Base-by-base conservation (phyloP, 2,113 vertebrate genomes). In the Ammodramus savannarum region DNA sequence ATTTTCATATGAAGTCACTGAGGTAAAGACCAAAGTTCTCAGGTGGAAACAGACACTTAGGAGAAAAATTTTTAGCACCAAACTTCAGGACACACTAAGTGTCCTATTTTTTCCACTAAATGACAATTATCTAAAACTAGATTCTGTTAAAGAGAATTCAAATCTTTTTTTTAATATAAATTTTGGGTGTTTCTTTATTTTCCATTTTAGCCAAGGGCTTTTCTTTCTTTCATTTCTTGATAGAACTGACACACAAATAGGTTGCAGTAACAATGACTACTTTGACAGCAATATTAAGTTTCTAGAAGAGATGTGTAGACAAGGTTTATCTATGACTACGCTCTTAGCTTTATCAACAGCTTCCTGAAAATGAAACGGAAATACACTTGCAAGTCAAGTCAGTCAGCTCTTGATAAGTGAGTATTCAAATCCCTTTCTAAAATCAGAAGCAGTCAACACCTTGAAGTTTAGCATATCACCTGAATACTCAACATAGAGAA, bases 281-380 rank as follows among this genome's bases (percentile, higher is more conserved):
- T 85, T 7, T 88, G 76, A 86, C 72, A 95, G 52, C 25, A 89
- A 34, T 34, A 74, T 75, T 78, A 86, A 51, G 51, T 81, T 89
- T 81, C 80, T 59, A 67, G 32, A 69, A 74, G 68, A 95, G 73
- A 86, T 16, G 4, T 59, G 84, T 10, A 91, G 91, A 95, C 92
- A 84, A 78, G 68, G 76, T 89, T 94, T 96, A 95, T 83, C 92
- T 87, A 31, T 46, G 49, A 63, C 34, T 72, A 76, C 44, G 54
- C 63, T 82, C 62, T 87, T 63, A 72, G 36, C 43, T 77, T 74
- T 87, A 95, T 81, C 71, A 91, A 84, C 83, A 83, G 71, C 85
- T 96, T 96, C 95, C 86, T 79, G 90, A 93, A 95, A 96, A 86
- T 39, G 65, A 95, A 96, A 97, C 76, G 9, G 83, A 95, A 96